Evolutionary conservation across 2,888 invertebrate species (phyloP), one percentile per base, ranked within the genome.

Genomic region (Melipona bicolor): DNA sequence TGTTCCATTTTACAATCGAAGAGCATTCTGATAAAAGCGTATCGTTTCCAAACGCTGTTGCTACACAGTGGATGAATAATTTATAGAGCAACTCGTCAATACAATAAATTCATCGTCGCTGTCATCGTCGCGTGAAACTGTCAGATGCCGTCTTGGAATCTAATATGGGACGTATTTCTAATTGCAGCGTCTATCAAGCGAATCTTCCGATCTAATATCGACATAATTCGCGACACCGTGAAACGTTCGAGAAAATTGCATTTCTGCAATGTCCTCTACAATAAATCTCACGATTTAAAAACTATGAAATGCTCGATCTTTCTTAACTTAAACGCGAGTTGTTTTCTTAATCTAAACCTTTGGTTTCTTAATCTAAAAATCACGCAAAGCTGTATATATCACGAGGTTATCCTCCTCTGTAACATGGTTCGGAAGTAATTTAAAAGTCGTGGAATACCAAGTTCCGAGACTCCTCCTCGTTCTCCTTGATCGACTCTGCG

Each of bases 31-130:
- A 32, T 32, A 62, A 27, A 1, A 4, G 43, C 15, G 5, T 68
- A 72, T 61, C 61, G 67, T 5, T 59, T 79, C 24, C 61, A 61
- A 50, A 67, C 50, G 59, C 65, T 56, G 59, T 64, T 43, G 67
- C 59, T n/a, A 36, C 50, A 15, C 49, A 49, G 11, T 6, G 17
- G 24, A 50, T 76, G 76, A 80, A 76, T 71, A 80, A 80, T 76
- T 71, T 70, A 76, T 71, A 43, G 32, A 6, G 52, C 65, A 71
- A 76, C 64, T 50, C 56, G 13, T 59, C 43, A 19, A 24, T 52
- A 11, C 2, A 24, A 19, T 65, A 21, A 62, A 68, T 56, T 56
- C 67, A 21, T 56, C 43, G 49, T 0, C 6, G 15, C 24, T 61
- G n/a, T n/a, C n/a, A n/a, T n/a, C n/a, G n/a, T 49, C 49, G 43